Evolutionary conservation across 2,888 invertebrate genomes (phyloP).

Genomic region (Pilophorus perplexus): DNA sequence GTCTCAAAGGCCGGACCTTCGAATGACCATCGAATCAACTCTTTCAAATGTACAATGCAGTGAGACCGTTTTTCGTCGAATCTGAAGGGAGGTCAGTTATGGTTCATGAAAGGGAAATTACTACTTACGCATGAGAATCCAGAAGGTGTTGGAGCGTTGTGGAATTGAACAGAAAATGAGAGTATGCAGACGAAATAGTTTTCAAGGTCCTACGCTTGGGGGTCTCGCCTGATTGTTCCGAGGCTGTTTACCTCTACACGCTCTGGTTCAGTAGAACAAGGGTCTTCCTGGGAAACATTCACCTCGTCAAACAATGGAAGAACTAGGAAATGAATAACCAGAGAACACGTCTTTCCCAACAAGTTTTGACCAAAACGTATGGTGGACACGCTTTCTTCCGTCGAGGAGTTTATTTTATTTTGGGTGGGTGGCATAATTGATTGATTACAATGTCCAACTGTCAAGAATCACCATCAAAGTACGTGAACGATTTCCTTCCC

Average conservation of each 20-base stretch:
- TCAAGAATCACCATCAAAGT: too few species aligned
- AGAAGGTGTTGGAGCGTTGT: background rate
- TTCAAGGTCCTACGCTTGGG: background rate
- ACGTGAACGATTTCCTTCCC: too few species aligned
- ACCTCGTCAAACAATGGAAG: background rate
- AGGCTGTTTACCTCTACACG: conserved; percentile 10
- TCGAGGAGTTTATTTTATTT: too few species aligned
- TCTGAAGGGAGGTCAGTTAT: background rate
- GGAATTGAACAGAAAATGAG: conserved; percentile 1
- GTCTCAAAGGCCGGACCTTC: conserved; percentile 14
- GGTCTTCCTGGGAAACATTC: conserved; percentile 7
- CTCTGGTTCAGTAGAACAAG: conserved; percentile 18
- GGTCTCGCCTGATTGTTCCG: conserved; percentile 13
- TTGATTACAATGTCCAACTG: too few species aligned
- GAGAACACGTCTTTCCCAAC: too few species aligned
- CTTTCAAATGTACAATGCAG: too few species aligned
- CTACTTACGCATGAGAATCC: background rate
- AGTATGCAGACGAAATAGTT: conserved; percentile 4
- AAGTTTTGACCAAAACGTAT: too few species aligned
- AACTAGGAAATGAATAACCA: conserved; percentile 6
- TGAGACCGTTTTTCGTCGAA: too few species aligned
- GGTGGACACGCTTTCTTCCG: too few species aligned
- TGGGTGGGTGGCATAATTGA: too few species aligned
- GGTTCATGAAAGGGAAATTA: background rate
- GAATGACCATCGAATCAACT: too few species aligned